phyloP scores from a whole-genome alignment of 2,113 vertebrate species.

The Setophaga coronata region DNA sequence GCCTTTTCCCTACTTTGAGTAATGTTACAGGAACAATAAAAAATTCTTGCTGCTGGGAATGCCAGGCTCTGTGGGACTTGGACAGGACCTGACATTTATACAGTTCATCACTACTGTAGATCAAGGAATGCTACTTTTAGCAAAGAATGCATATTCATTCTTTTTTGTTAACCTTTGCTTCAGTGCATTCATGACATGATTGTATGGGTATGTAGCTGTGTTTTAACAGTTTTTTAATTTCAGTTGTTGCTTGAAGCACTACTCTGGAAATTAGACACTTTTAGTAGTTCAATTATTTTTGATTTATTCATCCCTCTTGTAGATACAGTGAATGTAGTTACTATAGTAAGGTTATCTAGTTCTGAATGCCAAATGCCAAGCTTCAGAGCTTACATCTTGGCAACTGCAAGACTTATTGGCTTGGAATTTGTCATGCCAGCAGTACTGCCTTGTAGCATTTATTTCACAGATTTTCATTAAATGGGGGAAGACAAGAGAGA shows the following conservation, averaged over 20 bases:
- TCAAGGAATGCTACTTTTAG: not conserved
- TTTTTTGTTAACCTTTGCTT: constrained; percentile 72
- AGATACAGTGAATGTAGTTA: constrained; percentile 59
- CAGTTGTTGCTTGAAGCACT: constrained; percentile 69
- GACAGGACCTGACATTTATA: constrained; percentile 15
- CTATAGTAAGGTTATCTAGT: constrained; percentile 49
- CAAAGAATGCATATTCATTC: constrained; percentile 40
- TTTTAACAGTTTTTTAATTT: constrained; percentile 73
- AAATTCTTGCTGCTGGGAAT: not conserved
- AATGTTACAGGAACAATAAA: constrained; percentile 21
- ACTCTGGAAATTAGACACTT: constrained; percentile 70
- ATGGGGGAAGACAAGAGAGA: constrained; percentile 13
- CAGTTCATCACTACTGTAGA: constrained; percentile 20
- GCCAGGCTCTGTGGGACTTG: not conserved
- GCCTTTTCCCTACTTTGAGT: constrained; percentile 8
- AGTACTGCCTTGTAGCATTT: constrained; percentile 36
- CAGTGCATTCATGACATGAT: constrained; percentile 62
- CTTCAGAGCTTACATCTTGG: constrained; percentile 38
- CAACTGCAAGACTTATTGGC: constrained; percentile 36
- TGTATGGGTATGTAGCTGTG: constrained; percentile 49
- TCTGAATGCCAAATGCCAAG: constrained; percentile 53
- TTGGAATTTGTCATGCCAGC: constrained; percentile 47
- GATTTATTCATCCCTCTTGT: constrained; percentile 63
- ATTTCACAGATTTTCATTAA: constrained; percentile 58
- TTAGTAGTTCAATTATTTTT: constrained; percentile 72